phyloP scores from a whole-genome alignment of 2,797 vertebrate species.

The Peromyscus nudipes region DNA sequence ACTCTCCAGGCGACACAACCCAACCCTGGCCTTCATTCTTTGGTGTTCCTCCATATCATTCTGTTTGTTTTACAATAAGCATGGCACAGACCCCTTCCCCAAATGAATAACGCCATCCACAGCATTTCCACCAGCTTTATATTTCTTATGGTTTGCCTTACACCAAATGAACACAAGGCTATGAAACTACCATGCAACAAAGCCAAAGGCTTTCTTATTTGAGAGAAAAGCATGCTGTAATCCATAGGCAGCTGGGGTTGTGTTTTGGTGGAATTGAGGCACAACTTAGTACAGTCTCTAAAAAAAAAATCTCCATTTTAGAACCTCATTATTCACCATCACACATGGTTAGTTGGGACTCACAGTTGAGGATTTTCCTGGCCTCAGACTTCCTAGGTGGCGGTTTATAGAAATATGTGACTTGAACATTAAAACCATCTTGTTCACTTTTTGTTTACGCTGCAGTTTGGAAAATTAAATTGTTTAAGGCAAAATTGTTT shows the following conservation, averaged over 20 bases:
- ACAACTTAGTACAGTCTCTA: neutral
- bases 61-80: constrained; percentile 37
- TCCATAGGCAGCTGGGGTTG: neutral
- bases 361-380: constrained; percentile 3
- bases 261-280: neutral
- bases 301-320: neutral
- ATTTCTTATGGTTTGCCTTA: neutral
- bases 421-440: constrained; percentile 73
- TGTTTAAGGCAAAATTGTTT: constrained; percentile 69
- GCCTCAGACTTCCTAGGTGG: constrained; percentile 27
- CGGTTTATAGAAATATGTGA: constrained; percentile 65
- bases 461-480: constrained; percentile 74
- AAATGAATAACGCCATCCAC: neutral
- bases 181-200: neutral
- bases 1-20: neutral
- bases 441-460: constrained; percentile 69
- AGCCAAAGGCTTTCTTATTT: constrained; percentile 16
- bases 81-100: neutral
- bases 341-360: constrained; percentile 51
- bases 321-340: constrained; percentile 52
- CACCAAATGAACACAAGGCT: constrained; percentile 3
- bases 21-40: neutral
- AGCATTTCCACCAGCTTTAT: constrained; percentile 5
- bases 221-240: neutral
- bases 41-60: neutral